Percentiles rank a stretch among this genome's conserved stretches.
These are phyloP conservation scores for Colistium nudipinnis DNA, from an alignment of 2,113 vertebrate genomes.

Conservation along the genomic window DNA sequence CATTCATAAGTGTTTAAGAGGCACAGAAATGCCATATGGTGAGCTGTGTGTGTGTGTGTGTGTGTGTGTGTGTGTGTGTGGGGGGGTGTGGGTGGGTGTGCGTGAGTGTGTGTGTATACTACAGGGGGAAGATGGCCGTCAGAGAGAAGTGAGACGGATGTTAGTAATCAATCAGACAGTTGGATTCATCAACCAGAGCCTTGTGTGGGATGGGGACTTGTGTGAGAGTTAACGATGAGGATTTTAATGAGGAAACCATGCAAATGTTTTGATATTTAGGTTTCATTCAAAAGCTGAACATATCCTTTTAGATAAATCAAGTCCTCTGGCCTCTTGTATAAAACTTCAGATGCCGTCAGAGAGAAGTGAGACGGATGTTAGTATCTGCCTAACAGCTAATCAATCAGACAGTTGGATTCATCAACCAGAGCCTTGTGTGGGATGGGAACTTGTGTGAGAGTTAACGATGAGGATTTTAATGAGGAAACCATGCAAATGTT, in stretches of 20 bases:
- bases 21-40: conserved; percentile 46
- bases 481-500: conserved; percentile 13
- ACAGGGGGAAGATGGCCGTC: no score
- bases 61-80: conserved; percentile 44
- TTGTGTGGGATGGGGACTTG: conserved; percentile 37
- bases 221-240: conserved; percentile 24
- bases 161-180: conserved; percentile 56
- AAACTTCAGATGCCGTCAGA: no score
- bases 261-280: conserved; percentile 16
- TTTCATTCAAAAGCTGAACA: neutral
- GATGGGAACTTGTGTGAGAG: conserved; percentile 27
- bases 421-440: conserved; percentile 40
- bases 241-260: conserved; percentile 22
- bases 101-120: conserved; percentile 45
- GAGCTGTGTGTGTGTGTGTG: conserved; percentile 32
- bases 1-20: conserved; percentile 47
- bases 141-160: no score
- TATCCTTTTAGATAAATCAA: no score
- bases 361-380: no score
- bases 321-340: no score
- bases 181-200: conserved; percentile 37
- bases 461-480: conserved; percentile 27
- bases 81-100: no score
- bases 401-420: conserved; percentile 46
- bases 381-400: no score